Conservation (phyloP, 2,797 vertebrate species). For the Brotula barbata region DNA sequence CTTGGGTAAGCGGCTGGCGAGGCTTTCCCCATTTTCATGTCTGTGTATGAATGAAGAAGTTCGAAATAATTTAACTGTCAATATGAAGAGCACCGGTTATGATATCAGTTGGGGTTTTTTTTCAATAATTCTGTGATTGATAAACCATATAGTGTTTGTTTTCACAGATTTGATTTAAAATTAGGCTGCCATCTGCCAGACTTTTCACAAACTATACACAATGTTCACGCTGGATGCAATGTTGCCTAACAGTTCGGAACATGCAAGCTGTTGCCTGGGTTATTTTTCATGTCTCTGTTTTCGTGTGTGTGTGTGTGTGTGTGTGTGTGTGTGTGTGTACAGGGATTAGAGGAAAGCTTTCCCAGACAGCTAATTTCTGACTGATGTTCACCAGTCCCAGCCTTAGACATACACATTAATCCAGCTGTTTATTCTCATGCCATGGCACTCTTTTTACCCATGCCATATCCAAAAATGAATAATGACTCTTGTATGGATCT, state of each 20-base stretch:
- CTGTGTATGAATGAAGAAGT: constrained; percentile 38
- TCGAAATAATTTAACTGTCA: constrained; percentile 24
- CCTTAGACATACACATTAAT: constrained; percentile 56
- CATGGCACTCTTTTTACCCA: constrained; percentile 30
- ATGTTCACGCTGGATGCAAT: background rate
- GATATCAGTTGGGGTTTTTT: no score
- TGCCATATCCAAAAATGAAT: background rate
- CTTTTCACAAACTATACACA: constrained; percentile 4
- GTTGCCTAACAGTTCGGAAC: constrained; percentile 18
- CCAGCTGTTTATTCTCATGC: constrained; percentile 48
- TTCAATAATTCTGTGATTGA: background rate
- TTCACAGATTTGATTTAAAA: background rate
- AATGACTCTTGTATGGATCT: background rate
- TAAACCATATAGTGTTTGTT: background rate
- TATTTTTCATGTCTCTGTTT: constrained; percentile 58
- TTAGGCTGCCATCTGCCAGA: background rate
- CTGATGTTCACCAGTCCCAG: constrained; percentile 60
- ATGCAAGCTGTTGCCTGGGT: constrained; percentile 35
- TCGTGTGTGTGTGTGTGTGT: constrained; percentile 57
- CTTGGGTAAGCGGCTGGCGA: background rate
- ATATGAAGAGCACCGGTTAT: background rate
- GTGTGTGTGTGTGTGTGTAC: constrained; percentile 56
- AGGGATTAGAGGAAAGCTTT: constrained; percentile 69
- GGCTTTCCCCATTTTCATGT: background rate
- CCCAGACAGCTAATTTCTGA: constrained; percentile 67